These are phyloP conservation scores for Caenorhabditis doughertyi DNA, from an alignment of 2,888 invertebrate species.

Conservation along the genomic window DNA sequence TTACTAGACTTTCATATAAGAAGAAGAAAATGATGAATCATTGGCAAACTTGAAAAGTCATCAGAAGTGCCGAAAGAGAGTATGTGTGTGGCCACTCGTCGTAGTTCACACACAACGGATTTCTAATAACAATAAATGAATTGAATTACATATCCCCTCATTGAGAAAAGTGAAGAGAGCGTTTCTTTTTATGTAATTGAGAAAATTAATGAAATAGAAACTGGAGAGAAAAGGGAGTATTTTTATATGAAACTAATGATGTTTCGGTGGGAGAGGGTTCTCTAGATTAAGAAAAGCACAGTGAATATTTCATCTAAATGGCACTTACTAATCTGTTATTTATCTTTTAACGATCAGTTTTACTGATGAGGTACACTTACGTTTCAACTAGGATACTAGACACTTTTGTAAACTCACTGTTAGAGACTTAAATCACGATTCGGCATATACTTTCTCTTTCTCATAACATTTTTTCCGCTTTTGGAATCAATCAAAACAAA, in stretches of 20 bases:
- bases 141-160: slow-evolving; percentile 45
- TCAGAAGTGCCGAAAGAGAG: not conserved
- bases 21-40: too few relatives aligned
- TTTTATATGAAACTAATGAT: too few relatives aligned
- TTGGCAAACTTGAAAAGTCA: slow-evolving; percentile 52
- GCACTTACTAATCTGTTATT: too few relatives aligned
- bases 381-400: too few relatives aligned
- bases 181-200: slow-evolving; percentile 38
- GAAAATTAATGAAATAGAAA: slow-evolving; percentile 20
- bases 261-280: too few relatives aligned
- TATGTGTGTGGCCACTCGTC: slow-evolving; percentile 47
- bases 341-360: too few relatives aligned
- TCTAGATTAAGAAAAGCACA: too few relatives aligned
- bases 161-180: slow-evolving; percentile 34
- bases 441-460: not conserved
- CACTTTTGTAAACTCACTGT: too few relatives aligned
- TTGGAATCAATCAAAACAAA: slow-evolving; percentile 35
- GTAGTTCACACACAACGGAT: slow-evolving; percentile 46
- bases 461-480: not conserved
- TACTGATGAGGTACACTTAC: too few relatives aligned
- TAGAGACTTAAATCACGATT: too few relatives aligned
- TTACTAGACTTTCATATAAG: slow-evolving; percentile 21
- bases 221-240: not conserved
- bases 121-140: slow-evolving; percentile 50
- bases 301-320: too few relatives aligned